phyloP scores from a whole-genome alignment of 2,888 invertebrate genomes.

The Tineola bisselliella region DNA sequence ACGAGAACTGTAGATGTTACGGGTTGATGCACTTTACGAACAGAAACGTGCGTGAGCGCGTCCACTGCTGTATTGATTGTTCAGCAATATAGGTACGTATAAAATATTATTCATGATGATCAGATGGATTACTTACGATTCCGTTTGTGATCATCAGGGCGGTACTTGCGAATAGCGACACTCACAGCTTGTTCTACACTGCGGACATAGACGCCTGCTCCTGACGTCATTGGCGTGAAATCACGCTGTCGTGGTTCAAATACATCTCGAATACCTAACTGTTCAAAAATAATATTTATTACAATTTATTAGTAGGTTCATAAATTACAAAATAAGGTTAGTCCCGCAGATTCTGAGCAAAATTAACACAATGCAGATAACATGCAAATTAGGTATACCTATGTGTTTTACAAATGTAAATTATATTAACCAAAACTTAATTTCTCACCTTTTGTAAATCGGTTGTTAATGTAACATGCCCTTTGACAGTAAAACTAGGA shows the following conservation, averaged over 20 bases:
- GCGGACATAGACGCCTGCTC: conserved; percentile 80
- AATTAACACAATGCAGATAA: no score
- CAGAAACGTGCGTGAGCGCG: background rate
- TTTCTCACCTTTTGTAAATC: conserved; percentile 78
- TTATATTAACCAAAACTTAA: no score
- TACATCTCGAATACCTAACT: conserved; percentile 81
- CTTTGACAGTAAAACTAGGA: conserved; percentile 82
- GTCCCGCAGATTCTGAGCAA: no score
- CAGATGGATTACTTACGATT: conserved; percentile 46
- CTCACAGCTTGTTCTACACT: conserved; percentile 87
- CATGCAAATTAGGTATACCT: no score
- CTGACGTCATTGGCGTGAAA: conserved; percentile 81
- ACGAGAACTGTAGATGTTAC: background rate
- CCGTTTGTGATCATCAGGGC: conserved; percentile 63
- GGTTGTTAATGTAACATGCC: conserved; percentile 81
- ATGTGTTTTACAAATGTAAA: no score
- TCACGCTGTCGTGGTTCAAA: conserved; percentile 84
- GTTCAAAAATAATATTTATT: conserved; percentile 20
- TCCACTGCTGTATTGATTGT: background rate
- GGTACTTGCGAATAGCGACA: conserved; percentile 82
- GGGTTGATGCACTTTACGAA: background rate
- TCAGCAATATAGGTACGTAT: background rate
- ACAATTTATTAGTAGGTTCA: background rate
- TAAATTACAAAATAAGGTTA: no score
- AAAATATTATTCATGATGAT: no score